Evolutionary conservation across 1,140 invertebrate genomes (phyloP).

Genomic region (Leptinotarsa texana): DNA sequence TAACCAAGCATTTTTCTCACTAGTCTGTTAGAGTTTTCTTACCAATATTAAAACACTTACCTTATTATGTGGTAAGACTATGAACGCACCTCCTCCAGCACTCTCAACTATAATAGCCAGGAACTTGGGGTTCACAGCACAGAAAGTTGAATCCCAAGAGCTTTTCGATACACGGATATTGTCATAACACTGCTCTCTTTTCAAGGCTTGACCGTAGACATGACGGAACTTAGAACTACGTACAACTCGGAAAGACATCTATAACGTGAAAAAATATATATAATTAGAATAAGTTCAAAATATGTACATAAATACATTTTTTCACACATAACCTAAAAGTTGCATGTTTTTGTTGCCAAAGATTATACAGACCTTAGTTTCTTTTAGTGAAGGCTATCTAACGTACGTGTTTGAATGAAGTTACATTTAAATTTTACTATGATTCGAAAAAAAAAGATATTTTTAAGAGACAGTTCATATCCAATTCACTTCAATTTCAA

Average conservation of each 20-base stretch:
- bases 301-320: slow-evolving; percentile 24
- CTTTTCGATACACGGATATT: slow-evolving; percentile 98
- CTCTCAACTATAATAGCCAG: slow-evolving; percentile 98
- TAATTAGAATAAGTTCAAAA: slow-evolving; percentile 19
- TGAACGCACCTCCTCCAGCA: slow-evolving; percentile 97
- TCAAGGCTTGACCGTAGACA: slow-evolving; percentile 95
- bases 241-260: slow-evolving; percentile 95
- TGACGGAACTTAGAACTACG: slow-evolving; percentile 97
- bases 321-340: slow-evolving; percentile 48
- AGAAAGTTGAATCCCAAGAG: slow-evolving; percentile 98
- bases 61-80: slow-evolving; percentile 95
- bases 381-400: background rate
- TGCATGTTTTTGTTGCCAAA: slow-evolving; percentile 28
- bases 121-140: slow-evolving; percentile 99
- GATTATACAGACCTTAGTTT: slow-evolving; percentile 38
- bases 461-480: slow-evolving; percentile 44
- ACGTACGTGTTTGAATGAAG: background rate
- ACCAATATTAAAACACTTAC: slow-evolving; percentile 58
- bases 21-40: no score
- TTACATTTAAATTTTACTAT: slow-evolving; percentile 42
- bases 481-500: slow-evolving; percentile 44
- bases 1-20: no score
- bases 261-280: slow-evolving; percentile 37
- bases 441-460: slow-evolving; percentile 32
- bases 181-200: slow-evolving; percentile 98